A percentile compares a stretch with the other conserved stretches of the same genome.
These are phyloP conservation scores for Oncorhynchus nerka DNA, from an alignment of 2,113 vertebrate species.

Conservation along the genomic window DNA sequence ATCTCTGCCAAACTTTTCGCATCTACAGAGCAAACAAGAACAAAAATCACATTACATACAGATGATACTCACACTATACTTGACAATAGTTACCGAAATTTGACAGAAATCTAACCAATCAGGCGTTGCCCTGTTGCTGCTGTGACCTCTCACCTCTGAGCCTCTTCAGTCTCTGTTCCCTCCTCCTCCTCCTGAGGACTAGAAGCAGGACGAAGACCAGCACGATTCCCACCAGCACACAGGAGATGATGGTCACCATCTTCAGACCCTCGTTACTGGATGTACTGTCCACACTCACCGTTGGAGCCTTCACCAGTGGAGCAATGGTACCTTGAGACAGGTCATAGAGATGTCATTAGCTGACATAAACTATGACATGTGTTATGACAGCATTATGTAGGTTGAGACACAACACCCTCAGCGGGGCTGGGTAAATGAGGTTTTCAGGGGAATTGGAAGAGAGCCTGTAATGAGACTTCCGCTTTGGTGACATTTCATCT, in stretches of 20 bases:
- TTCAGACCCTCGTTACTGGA: constrained; percentile 88
- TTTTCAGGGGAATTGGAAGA: too few relatives aligned
- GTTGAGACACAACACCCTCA: background rate
- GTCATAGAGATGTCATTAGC: background rate
- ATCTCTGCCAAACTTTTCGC: constrained; percentile 98
- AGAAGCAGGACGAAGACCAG: constrained; percentile 89
- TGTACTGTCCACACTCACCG: constrained; percentile 79
- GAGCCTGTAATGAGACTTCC: too few relatives aligned
- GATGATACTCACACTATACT: constrained; percentile 61
- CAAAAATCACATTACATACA: constrained; percentile 27
- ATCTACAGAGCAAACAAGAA: constrained; percentile 81
- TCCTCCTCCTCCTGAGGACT: constrained; percentile 86
- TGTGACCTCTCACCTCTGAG: constrained; percentile 84
- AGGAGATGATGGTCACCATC: constrained; percentile 98
- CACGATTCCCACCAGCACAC: constrained; percentile 88
- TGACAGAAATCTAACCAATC: background rate
- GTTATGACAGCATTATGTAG: background rate
- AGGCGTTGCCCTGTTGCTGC: background rate
- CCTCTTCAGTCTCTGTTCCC: constrained; percentile 94
- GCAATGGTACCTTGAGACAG: constrained; percentile 88
- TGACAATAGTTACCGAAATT: background rate
- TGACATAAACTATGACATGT: background rate
- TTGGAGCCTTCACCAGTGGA: constrained; percentile 92
- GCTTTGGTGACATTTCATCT: too few relatives aligned
- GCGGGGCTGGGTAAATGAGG: too few relatives aligned